phyloP scores from a whole-genome alignment of 2,113 vertebrate genomes.

The Butorides virescens region DNA sequence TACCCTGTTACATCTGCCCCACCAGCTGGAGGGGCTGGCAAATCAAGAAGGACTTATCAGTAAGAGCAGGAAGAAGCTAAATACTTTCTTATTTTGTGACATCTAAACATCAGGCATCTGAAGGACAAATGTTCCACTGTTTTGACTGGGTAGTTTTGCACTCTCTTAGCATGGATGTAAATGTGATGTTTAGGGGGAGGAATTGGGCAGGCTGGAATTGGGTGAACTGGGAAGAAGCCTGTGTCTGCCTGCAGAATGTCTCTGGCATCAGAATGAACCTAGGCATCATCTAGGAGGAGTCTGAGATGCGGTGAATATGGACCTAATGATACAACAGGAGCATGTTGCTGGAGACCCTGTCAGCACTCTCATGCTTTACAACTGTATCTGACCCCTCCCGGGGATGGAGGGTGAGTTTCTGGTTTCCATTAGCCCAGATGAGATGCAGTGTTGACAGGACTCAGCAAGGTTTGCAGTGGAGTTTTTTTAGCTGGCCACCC shows the following conservation, averaged over 20 bases:
- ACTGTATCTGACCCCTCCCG: constrained; percentile 46
- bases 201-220: not conserved
- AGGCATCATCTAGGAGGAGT: not conserved
- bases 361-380: constrained; percentile 59
- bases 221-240: not conserved
- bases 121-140: not conserved
- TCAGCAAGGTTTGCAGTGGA: not conserved
- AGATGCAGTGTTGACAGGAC: constrained; percentile 56
- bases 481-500: not conserved
- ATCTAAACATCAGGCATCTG: not conserved
- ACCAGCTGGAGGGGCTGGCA: not conserved
- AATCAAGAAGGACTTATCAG: not conserved
- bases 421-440: constrained; percentile 61
- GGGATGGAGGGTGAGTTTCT: constrained; percentile 40
- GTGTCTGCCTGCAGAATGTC: not conserved
- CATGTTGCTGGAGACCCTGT: constrained; percentile 41
- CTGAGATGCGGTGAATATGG: not conserved
- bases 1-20: not conserved
- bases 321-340: constrained; percentile 40
- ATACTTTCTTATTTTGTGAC: not conserved
- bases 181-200: not conserved
- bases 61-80: not conserved
- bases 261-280: not conserved
- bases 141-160: not conserved
- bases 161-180: not conserved